These are phyloP conservation scores for Leptodactylus fuscus DNA, from an alignment of 2,113 vertebrate species.

Conservation along the genomic window DNA sequence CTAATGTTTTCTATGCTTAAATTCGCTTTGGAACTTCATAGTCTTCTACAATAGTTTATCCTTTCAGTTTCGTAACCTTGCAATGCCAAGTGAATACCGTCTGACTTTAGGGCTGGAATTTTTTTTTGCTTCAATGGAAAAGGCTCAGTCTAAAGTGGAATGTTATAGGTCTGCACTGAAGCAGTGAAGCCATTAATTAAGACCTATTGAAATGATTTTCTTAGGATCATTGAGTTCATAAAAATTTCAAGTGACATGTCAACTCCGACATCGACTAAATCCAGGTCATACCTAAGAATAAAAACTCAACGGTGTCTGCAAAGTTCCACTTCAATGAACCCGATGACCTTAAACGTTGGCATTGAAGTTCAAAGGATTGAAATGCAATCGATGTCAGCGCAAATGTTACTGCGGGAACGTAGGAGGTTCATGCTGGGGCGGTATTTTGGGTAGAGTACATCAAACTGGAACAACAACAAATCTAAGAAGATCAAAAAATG, in stretches of 20 bases:
- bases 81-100: not conserved
- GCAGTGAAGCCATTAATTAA: slow-evolving; percentile 59
- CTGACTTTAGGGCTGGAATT: slow-evolving; percentile 3
- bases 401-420: not conserved
- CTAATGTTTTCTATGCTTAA: not conserved
- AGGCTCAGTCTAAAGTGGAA: slow-evolving; percentile 27
- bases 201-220: slow-evolving; percentile 59
- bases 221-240: slow-evolving; percentile 51
- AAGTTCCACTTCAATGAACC: slow-evolving; percentile 15
- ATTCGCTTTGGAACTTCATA: not conserved
- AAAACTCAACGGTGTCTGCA: not conserved
- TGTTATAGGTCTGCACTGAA: slow-evolving; percentile 50
- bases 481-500: not conserved
- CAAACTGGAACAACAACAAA: not conserved
- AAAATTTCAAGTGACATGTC: slow-evolving; percentile 45
- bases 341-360: slow-evolving; percentile 38
- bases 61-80: slow-evolving; percentile 29
- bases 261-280: slow-evolving; percentile 2
- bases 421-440: not conserved
- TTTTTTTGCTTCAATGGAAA: slow-evolving; percentile 46
- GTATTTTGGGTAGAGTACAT: not conserved
- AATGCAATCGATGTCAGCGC: not conserved
- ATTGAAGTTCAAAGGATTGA: slow-evolving; percentile 3
- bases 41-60: not conserved
- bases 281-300: slow-evolving; percentile 13